A percentile compares a stretch with the other conserved stretches of the same genome.
These are phyloP conservation scores for Antedon mediterranea DNA, from an alignment of 53 echinoderm and acorn worm genomes.

Conservation along the genomic window DNA sequence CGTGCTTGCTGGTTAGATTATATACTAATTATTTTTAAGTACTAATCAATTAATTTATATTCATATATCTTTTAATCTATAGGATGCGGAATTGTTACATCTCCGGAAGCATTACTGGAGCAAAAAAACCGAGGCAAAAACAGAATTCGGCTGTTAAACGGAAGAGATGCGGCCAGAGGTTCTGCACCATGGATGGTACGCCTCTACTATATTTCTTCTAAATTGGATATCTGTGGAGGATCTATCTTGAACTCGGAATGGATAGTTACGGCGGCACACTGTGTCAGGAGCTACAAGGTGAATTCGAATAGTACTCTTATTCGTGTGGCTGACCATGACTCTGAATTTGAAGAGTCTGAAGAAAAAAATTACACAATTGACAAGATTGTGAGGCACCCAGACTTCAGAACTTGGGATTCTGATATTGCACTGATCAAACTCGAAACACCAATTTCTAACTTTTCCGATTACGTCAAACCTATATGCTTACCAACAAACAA, in stretches of 20 bases:
- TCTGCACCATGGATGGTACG: constrained; percentile 82
- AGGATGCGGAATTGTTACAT: neutral
- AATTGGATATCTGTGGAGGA: constrained; percentile 57
- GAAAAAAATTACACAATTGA: constrained; percentile 24
- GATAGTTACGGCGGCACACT: constrained; percentile 66
- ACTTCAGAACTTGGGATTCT: constrained; percentile 28
- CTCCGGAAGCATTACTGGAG: neutral
- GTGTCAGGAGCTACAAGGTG: too few relatives aligned
- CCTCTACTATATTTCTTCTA: constrained; percentile 11
- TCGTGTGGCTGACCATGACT: constrained; percentile 60
- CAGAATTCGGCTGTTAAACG: neutral
- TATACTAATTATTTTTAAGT: too few relatives aligned
- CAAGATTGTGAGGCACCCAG: constrained; percentile 14
- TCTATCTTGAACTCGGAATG: constrained; percentile 52
- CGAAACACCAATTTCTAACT: too few relatives aligned
- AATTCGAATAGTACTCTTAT: constrained; percentile 15
- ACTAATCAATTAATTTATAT: too few relatives aligned
- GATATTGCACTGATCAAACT: too few relatives aligned
- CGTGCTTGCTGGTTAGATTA: too few relatives aligned
- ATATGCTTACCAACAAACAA: constrained; percentile 48
- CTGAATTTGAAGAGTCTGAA: constrained; percentile 17
- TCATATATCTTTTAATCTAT: neutral
- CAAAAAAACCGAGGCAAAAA: neutral
- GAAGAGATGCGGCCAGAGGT: constrained; percentile 37
- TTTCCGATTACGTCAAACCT: constrained; percentile 58